Evolutionary conservation across 2,797 vertebrate species (phyloP), one percentile per base, ranked within the genome.

Genomic region (Dendrocincla tyrannina): DNA sequence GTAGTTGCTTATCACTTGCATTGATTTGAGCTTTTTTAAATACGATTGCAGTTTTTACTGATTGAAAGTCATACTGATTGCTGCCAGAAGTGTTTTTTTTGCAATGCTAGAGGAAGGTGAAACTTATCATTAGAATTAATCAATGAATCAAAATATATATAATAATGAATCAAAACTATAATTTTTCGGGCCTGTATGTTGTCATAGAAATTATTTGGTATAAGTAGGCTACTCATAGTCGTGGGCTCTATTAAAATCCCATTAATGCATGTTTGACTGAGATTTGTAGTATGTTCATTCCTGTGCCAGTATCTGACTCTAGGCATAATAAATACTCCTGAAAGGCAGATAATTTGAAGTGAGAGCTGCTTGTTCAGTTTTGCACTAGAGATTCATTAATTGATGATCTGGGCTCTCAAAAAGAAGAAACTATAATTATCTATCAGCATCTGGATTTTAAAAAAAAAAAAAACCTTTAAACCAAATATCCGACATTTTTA

Each of bases 321-420:
- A 69, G 64, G 30, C 28, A 12, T 86, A 76, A 63, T 62, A 88
- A 96, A 75, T 85, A 73, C 37, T 93, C 28, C 30, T 91, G 85
- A 95, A 95, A 91, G 77, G 70, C 52, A 50, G 63, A 55, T 80
- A 53, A 75, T 90, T 81, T 93, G 18, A 91, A 77, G 10, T 89
- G 53, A 68, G 66, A 74, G 22, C 73, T 83, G 13, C 66, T 73
- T 44, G 16, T 89, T 96, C 52, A 62, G 67, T 93, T 94, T 87
- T 91, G 44, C 78, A 56, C 44, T 46, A 85, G 53, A 85, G 27
- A 46, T 89, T 90, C 37, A 27, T 85, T 85, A 92, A 47, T 74
- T 77, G 75, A 81, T 67, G 44, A 14, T 80, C 46, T 62, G 53
- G 79, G 67, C 63, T 84, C 53, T 77, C 28, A 66, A 63, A 73